Base-by-base conservation (phyloP, 2,797 vertebrate species). In the Lemur catta region DNA sequence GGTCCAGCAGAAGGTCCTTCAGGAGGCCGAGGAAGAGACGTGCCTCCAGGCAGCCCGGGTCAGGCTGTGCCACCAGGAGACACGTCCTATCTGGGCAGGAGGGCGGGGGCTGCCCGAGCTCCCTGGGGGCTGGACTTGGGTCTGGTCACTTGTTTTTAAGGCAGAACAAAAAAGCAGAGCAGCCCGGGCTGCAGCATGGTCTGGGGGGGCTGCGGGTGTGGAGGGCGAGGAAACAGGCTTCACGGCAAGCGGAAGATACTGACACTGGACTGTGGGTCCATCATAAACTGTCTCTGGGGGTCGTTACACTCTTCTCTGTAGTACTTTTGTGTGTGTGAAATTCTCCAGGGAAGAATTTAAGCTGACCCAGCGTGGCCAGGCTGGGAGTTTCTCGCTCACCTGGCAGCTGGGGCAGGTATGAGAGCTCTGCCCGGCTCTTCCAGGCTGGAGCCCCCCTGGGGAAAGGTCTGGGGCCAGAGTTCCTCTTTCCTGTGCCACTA, bases 61-160 rank as follows among this genome's bases (percentile, higher is more conserved):
- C 3, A 6, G 41, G 33, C 84, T 35, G 4, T 12, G 2, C 75
- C 24, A 3, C 59, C 15, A n/a, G 35, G 28, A 30, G 59, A 3
- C 0, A 0, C 10, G 61, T 24, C 48, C 69, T 14, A 1, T 81
- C 57, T 15, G 0, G 11, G 6, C 9, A 33, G 48, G 41, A 50
- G 46, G 55, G 7, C 57, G 41, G 43, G 46, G 55, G 7, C 57
- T 35, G 82, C 55, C 17, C 65, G 11, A 55, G 91, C 61, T 33
- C 35, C 33, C 18, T 4, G 17, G 26, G 75, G 13, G 48, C 24
- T 22, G 17, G 81, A 13, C 33, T 61, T 9, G 28, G 50, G 46
- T 26, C 76, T 33, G 20, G 14, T 10, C 5, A 20, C 55, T 7
- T 26, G 2, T 18, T 80, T 80, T 52, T 7, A 55, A 86, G 75